Conservation (phyloP, 2,888 invertebrate species). For the Iphiclides podalirius region DNA sequence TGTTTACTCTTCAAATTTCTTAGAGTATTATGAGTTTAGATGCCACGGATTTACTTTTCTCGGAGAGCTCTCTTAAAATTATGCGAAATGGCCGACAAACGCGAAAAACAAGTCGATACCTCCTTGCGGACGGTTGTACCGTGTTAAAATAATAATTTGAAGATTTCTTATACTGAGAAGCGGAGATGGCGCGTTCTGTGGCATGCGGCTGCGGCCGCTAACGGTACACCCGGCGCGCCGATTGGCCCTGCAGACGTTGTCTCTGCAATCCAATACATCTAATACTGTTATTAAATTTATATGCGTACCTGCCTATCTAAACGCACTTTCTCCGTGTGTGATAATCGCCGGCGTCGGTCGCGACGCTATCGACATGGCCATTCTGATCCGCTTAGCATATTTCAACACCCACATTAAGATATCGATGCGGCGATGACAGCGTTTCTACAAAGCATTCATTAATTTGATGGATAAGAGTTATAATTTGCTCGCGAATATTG, state of each 20-base stretch:
- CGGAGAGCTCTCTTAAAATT: constrained; percentile 4
- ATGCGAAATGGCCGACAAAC: constrained; percentile 10
- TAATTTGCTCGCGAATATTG: constrained; percentile 31
- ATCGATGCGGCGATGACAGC: constrained; percentile 16
- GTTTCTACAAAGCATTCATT: constrained; percentile 19
- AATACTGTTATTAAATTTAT: constrained; percentile 75
- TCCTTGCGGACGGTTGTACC: constrained; percentile 15
- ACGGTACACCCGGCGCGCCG: constrained; percentile 58
- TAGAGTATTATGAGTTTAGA: neutral
- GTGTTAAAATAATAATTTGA: constrained; percentile 41
- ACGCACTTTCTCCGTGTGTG: constrained; percentile 67
- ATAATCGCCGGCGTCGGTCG: constrained; percentile 66
- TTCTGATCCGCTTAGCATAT: constrained; percentile 55
- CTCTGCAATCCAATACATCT: constrained; percentile 72
- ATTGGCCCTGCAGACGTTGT: constrained; percentile 65
- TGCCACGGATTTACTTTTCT: constrained; percentile 1
- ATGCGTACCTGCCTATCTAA: constrained; percentile 46
- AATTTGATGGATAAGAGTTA: neutral
- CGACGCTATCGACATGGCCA: constrained; percentile 48
- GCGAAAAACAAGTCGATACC: constrained; percentile 26
- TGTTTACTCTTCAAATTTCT: neutral
- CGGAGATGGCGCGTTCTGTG: constrained; percentile 40
- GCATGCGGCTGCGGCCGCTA: constrained; percentile 44
- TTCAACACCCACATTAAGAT: constrained; percentile 43
- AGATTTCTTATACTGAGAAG: constrained; percentile 60